Percentiles rank a stretch among this genome's conserved stretches.
Conservation (phyloP, 2,888 invertebrate species). For the Pyrrhia umbra region DNA sequence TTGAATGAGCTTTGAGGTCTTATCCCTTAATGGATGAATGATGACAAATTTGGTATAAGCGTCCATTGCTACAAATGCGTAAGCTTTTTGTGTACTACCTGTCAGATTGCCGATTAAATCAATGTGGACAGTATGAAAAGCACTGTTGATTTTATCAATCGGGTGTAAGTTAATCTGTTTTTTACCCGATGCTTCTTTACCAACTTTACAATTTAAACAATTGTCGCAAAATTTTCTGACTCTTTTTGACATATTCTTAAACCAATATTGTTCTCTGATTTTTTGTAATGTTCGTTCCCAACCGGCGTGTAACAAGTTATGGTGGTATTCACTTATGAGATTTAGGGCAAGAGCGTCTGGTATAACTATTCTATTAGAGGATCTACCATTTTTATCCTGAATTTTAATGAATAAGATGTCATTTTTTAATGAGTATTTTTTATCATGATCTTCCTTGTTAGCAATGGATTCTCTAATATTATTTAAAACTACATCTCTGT, state of each 20-base stretch:
- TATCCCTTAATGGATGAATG: too few species aligned
- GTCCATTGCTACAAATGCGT: background rate
- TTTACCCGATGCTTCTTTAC: background rate
- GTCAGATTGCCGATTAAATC: background rate
- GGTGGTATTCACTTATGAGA: slow-evolving; percentile 2
- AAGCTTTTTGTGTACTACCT: background rate
- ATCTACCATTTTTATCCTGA: background rate
- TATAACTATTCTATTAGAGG: background rate
- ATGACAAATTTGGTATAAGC: too few species aligned
- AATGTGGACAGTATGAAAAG: background rate
- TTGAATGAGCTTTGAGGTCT: too few species aligned
- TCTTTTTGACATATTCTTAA: background rate
- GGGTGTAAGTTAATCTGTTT: background rate
- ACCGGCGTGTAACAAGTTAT: background rate
- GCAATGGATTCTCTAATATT: slow-evolving; percentile 5
- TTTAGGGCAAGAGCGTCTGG: background rate
- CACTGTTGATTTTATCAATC: background rate
- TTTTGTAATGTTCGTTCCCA: background rate
- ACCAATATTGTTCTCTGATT: slow-evolving; percentile 2
- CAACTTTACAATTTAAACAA: background rate
- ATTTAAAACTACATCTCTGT: background rate
- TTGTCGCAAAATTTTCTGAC: background rate
- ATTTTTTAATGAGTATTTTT: background rate
- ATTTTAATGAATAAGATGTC: slow-evolving; percentile 3
- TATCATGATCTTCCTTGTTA: background rate